These are phyloP conservation scores for Drosophila busckii DNA, from an alignment of 1,140 invertebrate species.

Conservation along the genomic window DNA sequence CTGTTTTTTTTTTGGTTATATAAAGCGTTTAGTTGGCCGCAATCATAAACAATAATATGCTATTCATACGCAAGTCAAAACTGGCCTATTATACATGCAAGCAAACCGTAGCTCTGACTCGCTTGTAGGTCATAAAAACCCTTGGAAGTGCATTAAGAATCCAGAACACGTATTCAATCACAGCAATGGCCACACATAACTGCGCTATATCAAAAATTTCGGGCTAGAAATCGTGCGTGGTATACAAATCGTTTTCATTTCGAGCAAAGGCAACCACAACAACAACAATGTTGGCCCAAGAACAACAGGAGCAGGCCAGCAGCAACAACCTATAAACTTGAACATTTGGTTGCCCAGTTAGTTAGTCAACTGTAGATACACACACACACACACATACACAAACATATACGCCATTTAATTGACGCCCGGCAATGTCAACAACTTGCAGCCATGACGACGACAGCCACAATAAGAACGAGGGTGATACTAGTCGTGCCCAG, in stretches of 20 bases:
- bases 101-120: not conserved
- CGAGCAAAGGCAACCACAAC: slow-evolving; percentile 14
- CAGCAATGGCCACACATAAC: slow-evolving; percentile 73
- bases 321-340: slow-evolving; percentile 23
- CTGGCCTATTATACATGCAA: too few relatives aligned
- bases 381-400: too few relatives aligned
- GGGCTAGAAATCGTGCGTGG: slow-evolving; percentile 52
- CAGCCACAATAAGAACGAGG: slow-evolving; percentile 6
- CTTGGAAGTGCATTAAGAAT: slow-evolving; percentile 48
- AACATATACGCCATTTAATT: too few relatives aligned
- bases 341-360: slow-evolving; percentile 52
- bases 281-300: not conserved
- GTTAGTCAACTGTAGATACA: slow-evolving; percentile 42
- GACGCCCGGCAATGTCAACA: slow-evolving; percentile 74
- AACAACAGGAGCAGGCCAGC: not conserved
- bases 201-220: slow-evolving; percentile 73
- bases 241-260: slow-evolving; percentile 63
- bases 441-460: slow-evolving; percentile 68
- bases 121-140: slow-evolving; percentile 44
- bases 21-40: slow-evolving; percentile 54
- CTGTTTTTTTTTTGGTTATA: slow-evolving; percentile 24
- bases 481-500: slow-evolving; percentile 10
- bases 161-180: slow-evolving; percentile 70
- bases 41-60: slow-evolving; percentile 43
- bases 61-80: slow-evolving; percentile 30